phyloP scores from a whole-genome alignment of 2,888 invertebrate species.

The Julus scanicus region DNA sequence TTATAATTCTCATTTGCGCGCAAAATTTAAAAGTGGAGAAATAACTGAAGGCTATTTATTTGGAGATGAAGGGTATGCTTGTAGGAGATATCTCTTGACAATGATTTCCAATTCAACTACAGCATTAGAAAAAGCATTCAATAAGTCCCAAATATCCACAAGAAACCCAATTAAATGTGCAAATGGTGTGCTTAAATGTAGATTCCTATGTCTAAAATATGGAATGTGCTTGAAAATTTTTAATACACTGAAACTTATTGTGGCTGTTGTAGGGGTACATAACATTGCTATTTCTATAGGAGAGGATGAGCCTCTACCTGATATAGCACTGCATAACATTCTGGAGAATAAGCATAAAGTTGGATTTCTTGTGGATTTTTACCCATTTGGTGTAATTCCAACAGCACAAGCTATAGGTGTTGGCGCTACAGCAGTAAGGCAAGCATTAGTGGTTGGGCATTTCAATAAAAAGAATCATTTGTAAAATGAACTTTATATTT shows the following conservation, averaged over 20 bases:
- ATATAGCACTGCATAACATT: neutral
- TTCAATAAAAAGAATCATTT: neutral
- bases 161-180: neutral
- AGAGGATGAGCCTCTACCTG: neutral
- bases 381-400: too few species aligned
- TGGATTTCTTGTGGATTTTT: too few species aligned
- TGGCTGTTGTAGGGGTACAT: neutral
- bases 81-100: neutral
- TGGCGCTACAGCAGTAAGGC: too few species aligned
- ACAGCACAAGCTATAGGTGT: too few species aligned
- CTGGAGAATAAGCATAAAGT: neutral
- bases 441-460: neutral
- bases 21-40: too few species aligned
- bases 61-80: neutral
- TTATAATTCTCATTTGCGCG: neutral
- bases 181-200: neutral
- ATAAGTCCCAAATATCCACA: neutral
- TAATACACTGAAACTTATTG: neutral
- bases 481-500: too few species aligned
- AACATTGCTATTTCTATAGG: neutral
- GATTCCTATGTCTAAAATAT: neutral
- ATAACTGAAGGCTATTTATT: too few species aligned
- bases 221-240: neutral
- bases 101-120: neutral
- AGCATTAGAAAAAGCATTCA: neutral